phyloP scores from a whole-genome alignment of 2,888 invertebrate species.

The Orchesella flavescens region DNA sequence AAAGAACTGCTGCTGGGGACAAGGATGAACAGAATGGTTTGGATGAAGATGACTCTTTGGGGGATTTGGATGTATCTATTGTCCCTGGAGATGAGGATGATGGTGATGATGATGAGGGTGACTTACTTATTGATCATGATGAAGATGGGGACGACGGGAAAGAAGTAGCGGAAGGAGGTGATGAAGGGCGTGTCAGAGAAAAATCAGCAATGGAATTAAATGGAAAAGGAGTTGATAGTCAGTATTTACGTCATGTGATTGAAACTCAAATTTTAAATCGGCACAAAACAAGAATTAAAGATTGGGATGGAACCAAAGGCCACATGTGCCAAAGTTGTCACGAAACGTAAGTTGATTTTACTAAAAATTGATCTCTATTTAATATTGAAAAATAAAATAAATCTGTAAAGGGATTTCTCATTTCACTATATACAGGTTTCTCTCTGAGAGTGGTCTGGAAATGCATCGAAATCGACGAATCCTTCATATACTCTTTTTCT shows the following conservation, averaged over 20 bases:
- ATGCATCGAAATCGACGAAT: conserved; percentile 37
- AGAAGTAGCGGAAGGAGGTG: conserved; percentile 3
- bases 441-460: conserved; percentile 39
- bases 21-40: neutral
- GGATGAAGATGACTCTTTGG: conserved; percentile 16
- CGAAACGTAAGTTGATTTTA: conserved; percentile 32
- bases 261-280: conserved; percentile 50
- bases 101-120: conserved; percentile 21
- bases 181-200: neutral
- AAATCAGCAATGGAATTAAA: conserved; percentile 40
- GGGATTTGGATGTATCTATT: conserved; percentile 12
- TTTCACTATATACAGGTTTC: conserved; percentile 22
- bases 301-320: conserved; percentile 55
- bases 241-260: conserved; percentile 46
- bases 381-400: no score
- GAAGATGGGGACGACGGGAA: conserved; percentile 14
- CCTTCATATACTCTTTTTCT: conserved; percentile 39
- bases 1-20: neutral
- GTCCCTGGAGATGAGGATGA: neutral
- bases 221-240: conserved; percentile 22
- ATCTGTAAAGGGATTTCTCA: no score
- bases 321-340: conserved; percentile 57
- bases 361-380: no score
- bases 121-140: conserved; percentile 37
- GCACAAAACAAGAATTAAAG: conserved; percentile 41